phyloP scores from a whole-genome alignment of 2,113 vertebrate species.

The Zeus faber region DNA sequence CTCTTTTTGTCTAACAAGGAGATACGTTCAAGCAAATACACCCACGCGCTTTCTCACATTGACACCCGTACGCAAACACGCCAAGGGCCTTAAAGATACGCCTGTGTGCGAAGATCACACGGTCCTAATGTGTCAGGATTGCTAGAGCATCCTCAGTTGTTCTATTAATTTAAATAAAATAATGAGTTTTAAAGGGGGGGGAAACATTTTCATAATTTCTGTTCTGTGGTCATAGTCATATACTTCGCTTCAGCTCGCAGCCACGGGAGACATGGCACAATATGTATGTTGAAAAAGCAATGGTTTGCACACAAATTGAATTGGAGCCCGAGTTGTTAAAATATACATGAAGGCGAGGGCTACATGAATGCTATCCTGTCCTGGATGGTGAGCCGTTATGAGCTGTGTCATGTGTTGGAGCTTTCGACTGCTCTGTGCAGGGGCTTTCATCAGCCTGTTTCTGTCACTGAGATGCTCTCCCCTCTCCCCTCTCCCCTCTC shows the following conservation, averaged over 20 bases:
- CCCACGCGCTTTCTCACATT: conserved; percentile 67
- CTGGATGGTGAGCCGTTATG: conserved; percentile 61
- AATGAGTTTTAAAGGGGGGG: conserved; percentile 22
- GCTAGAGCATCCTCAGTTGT: conserved; percentile 34
- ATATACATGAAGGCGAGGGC: conserved; percentile 60
- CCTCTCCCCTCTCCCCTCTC: neutral
- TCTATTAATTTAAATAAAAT: conserved; percentile 43
- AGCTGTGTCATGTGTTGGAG: conserved; percentile 62
- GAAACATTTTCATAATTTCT: too few relatives aligned
- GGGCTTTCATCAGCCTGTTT: conserved; percentile 63
- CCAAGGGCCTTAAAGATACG: conserved; percentile 64
- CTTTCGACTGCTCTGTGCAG: conserved; percentile 46
- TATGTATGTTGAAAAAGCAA: conserved; percentile 17
- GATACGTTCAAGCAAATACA: conserved; percentile 69
- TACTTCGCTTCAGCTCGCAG: neutral
- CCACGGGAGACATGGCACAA: conserved; percentile 1
- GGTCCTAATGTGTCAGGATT: conserved; percentile 58
- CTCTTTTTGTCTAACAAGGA: conserved; percentile 57
- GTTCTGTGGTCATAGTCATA: conserved; percentile 24
- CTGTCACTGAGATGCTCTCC: conserved; percentile 48
- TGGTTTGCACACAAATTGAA: conserved; percentile 36
- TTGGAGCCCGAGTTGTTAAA: conserved; percentile 49
- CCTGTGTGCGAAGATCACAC: conserved; percentile 63
- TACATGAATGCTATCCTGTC: conserved; percentile 50
- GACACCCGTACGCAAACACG: conserved; percentile 64